Base-by-base conservation (phyloP, 2,888 invertebrate genomes). In the Neelides folsomi region DNA sequence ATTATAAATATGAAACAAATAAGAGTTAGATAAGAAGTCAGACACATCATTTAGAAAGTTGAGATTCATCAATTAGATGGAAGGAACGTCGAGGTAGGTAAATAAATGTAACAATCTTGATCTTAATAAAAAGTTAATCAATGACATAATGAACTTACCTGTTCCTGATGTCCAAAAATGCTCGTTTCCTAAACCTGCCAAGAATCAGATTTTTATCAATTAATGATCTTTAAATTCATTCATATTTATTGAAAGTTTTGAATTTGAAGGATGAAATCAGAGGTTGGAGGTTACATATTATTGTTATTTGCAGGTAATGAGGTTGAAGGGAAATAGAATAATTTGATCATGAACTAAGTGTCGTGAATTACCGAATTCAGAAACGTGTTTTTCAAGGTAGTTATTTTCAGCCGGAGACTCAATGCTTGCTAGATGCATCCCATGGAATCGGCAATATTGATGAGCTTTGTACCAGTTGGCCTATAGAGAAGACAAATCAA, bases 381-480 rank as follows among this genome's bases (percentile, higher is more conserved):
- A 81, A 62, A 89, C 86, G 69, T 88, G 86, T 71, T 88, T 88
- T 69, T 89, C 89, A 63, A 90, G 75, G 70, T 83, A 82, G 70
- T 87, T 86, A 68, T 90, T 89, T 72, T 90, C 88, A 68, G 88
- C 86, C 71, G 89, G 88, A 52, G 86, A 83, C 52, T 84, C 81
- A 67, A 90, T 86, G 67, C 87, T 87, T 13, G 89, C 88, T 66
- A 90, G 76, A 66, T 89, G 88, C 88, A 90, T 89, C 49, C 89
- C 89, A 71, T 90, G 89, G 74, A 87, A 89, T 57, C 89, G 77
- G 70, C 90, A 90, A 71, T 88, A 90, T 72, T 89, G 89, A 49
- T 86, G 82, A 19, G 89, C 86, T 70, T 86, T 81, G 74, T 84
- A 90, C 85, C 89, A 90, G 74, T 90, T 90, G 5, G 90, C 89